phyloP scores from a whole-genome alignment of 1,140 invertebrate species.

The Drosophila nannoptera region DNA sequence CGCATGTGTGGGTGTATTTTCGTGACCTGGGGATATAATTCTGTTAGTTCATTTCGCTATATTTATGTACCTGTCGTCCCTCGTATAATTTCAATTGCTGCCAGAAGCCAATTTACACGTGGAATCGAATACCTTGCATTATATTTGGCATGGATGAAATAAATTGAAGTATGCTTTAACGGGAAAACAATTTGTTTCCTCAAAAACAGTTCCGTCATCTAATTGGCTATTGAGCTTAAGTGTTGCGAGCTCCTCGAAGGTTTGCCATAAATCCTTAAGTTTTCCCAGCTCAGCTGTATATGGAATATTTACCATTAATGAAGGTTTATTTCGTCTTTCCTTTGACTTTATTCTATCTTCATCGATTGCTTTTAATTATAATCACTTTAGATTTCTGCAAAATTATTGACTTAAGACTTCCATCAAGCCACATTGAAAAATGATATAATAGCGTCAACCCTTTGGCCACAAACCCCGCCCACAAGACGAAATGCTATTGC shows the following conservation, averaged over 20 bases:
- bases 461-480: neutral
- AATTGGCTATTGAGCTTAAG: too few relatives aligned
- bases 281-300: too few relatives aligned
- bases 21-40: constrained; percentile 53
- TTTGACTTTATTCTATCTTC: neutral
- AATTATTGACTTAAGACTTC: constrained; percentile 49
- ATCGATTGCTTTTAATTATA: constrained; percentile 6
- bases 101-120: constrained; percentile 25
- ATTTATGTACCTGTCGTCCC: constrained; percentile 39
- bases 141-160: constrained; percentile 9
- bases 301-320: too few relatives aligned
- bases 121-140: constrained; percentile 19
- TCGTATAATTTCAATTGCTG: constrained; percentile 54
- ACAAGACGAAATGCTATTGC: constrained; percentile 59
- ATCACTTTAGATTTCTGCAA: constrained; percentile 27
- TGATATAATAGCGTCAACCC: constrained; percentile 28
- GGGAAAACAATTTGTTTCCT: neutral
- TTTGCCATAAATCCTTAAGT: too few relatives aligned
- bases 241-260: too few relatives aligned
- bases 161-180: constrained; percentile 3
- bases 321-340: neutral
- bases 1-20: constrained; percentile 13
- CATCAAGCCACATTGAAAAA: neutral
- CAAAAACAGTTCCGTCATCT: too few relatives aligned
- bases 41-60: constrained; percentile 54